Conservation (phyloP, 1,140 invertebrate species). For the Amyelois transitella region DNA sequence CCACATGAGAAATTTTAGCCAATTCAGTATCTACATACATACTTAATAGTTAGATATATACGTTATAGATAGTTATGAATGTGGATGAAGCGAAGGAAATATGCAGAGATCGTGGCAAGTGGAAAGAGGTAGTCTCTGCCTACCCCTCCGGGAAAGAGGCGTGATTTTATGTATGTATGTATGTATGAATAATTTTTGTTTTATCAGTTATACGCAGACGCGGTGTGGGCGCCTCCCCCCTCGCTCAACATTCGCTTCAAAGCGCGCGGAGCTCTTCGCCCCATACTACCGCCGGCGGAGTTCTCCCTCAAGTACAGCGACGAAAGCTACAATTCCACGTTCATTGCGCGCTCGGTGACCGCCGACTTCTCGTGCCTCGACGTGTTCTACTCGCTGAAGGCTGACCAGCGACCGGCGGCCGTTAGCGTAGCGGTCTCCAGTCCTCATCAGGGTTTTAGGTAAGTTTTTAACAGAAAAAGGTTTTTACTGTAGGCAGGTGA, state of each 20-base stretch:
- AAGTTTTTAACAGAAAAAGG: too few species aligned
- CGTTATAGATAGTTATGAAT: too few species aligned
- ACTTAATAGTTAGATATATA: too few species aligned
- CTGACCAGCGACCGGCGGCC: slow-evolving; percentile 40
- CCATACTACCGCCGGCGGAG: slow-evolving; percentile 43
- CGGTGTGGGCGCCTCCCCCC: slow-evolving; percentile 70
- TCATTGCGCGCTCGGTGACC: slow-evolving; percentile 22
- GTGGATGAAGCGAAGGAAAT: too few species aligned
- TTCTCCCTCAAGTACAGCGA: slow-evolving; percentile 38
- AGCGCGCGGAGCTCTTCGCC: slow-evolving; percentile 43
- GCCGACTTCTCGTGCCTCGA: slow-evolving; percentile 42
- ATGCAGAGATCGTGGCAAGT: too few species aligned
- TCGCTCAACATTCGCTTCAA: slow-evolving; percentile 65
- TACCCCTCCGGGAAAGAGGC: too few species aligned
- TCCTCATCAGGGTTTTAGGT: slow-evolving; percentile 61
- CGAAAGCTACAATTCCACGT: slow-evolving; percentile 15
- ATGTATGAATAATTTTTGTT: too few species aligned
- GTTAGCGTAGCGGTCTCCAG: slow-evolving; percentile 44
- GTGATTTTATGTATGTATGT: too few species aligned
- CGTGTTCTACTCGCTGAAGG: slow-evolving; percentile 50
- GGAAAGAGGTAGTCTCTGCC: too few species aligned
- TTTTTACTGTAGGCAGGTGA: too few species aligned
- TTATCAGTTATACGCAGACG: slow-evolving; percentile 63
- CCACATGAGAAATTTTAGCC: too few species aligned
- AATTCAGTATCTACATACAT: too few species aligned